Base-by-base conservation (phyloP, 2,113 vertebrate genomes). In the Garra rufa region DNA sequence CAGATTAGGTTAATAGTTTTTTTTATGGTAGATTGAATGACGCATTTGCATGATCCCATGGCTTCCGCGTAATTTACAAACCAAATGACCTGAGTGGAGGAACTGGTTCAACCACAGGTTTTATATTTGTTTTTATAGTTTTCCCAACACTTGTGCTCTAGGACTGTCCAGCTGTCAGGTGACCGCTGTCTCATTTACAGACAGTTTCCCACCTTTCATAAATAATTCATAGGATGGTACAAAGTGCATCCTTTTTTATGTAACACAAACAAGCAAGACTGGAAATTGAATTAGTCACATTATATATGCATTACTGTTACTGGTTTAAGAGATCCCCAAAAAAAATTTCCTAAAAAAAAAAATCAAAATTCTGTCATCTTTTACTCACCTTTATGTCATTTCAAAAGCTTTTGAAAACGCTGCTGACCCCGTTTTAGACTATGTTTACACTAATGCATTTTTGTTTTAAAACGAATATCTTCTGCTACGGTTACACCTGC, bases 41-140 rank as follows among this genome's bases (percentile, higher is more conserved):
- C 34, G 24, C 52, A 17, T 63, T 83, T 77, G 48, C 28, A 59
- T 71, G 21, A 50, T 61, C 24, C 17, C 34, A 41, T 34, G 13
- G 26, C 26, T 82, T 85, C 17, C 5, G 41, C 67, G 11, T 63
- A 26, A 76, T 81, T 81, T 81, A 57, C 59, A 76, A 69, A 69
- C 13, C 79, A 85, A 34, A 70, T 13, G 9, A 21, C 30, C 55
- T 24, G 9, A 73, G 38, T 83, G 19, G 15, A 50, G 52, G 11
- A 69, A 8, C 24, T 21, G 38, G 21, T 44, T 73, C 5, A 44
- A 71, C 21, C 69, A 44, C 19, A 24, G 11, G 11, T 71, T 41
- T 46, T 26, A 14, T 46, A 8, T 73, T 73, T 46, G 10, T 15
- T 69, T 59, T 59, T 24, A 10, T 70, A 41, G 28, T 50, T 76